These are phyloP conservation scores for Pangasius djambal DNA, from an alignment of 2,797 vertebrate genomes.

Conservation along the genomic window DNA sequence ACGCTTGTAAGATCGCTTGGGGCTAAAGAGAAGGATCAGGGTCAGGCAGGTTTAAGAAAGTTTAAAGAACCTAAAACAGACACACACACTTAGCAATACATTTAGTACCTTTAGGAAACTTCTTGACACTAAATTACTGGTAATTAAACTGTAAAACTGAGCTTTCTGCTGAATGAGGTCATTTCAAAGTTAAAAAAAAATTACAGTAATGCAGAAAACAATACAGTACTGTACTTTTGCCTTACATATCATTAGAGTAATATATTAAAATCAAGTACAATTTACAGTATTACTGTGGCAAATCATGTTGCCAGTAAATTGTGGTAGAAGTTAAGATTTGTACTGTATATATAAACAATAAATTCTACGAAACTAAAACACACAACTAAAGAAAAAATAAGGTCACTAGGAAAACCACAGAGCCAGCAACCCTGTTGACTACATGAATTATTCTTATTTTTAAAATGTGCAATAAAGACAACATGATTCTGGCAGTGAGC, in stretches of 20 bases:
- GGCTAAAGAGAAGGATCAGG: not conserved
- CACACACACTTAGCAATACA: not conserved
- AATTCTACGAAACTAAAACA: not conserved
- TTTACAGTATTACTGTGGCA: not conserved
- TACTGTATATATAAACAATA: not conserved
- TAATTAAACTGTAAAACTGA: not conserved
- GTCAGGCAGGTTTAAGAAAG: not conserved
- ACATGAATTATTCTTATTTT: no score
- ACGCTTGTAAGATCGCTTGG: not conserved
- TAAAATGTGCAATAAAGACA: no score
- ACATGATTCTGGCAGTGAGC: not conserved
- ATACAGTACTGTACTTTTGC: not conserved
- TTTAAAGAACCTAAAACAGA: not conserved
- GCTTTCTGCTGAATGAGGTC: not conserved
- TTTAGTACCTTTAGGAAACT: not conserved
- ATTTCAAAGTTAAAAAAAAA: not conserved
- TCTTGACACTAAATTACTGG: not conserved
- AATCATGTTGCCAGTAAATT: no score
- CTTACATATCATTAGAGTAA: not conserved
- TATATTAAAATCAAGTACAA: not conserved
- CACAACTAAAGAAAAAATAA: not conserved
- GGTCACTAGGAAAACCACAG: not conserved
- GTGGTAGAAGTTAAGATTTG: no score
- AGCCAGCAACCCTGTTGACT: not conserved
- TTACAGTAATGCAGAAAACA: not conserved